Percentiles rank a stretch among this genome's conserved stretches.
Conservation (phyloP, 2,797 vertebrate species). For the Danio kyathit region DNA sequence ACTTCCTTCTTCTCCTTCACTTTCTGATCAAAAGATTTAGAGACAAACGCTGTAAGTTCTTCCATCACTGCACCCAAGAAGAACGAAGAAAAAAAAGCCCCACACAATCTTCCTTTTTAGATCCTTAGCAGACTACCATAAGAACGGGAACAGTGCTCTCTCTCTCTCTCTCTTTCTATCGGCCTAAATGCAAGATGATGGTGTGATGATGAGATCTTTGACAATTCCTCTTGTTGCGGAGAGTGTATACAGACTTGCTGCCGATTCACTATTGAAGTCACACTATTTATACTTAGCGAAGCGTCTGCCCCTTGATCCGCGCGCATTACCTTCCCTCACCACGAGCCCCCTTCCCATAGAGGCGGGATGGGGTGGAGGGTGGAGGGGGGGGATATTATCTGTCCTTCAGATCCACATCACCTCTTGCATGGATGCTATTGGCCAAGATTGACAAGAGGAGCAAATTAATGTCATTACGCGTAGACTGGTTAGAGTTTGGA, state of each 20-base stretch:
- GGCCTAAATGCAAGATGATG: conserved; percentile 78
- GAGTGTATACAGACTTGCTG: conserved; percentile 87
- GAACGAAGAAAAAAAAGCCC: conserved; percentile 43
- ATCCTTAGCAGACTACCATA: conserved; percentile 81
- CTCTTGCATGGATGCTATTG: conserved; percentile 78
- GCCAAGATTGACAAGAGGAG: conserved; percentile 90
- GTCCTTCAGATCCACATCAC: conserved; percentile 71
- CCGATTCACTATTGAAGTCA: conserved; percentile 92
- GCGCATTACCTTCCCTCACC: conserved; percentile 95
- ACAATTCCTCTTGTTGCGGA: conserved; percentile 85
- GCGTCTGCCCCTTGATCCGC: conserved; percentile 94
- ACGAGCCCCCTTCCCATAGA: conserved; percentile 82
- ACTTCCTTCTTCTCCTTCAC: conserved; percentile 98
- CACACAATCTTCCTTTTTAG: conserved; percentile 68
- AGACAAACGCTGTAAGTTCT: conserved; percentile 98
- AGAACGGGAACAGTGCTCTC: conserved; percentile 87
- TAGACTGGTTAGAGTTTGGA: conserved; percentile 84
- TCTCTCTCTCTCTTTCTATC: conserved; percentile 70
- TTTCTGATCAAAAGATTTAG: conserved; percentile 98
- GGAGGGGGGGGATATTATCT: conserved; percentile 66
- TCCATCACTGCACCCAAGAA: conserved; percentile 87
- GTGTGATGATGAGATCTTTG: conserved; percentile 78
- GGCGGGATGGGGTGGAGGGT: conserved; percentile 70
- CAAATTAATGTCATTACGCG: conserved; percentile 97
- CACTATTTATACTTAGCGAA: conserved; percentile 98